Evolutionary conservation across 2,888 invertebrate genomes (phyloP).

Genomic region (Drosophila neutralis): DNA sequence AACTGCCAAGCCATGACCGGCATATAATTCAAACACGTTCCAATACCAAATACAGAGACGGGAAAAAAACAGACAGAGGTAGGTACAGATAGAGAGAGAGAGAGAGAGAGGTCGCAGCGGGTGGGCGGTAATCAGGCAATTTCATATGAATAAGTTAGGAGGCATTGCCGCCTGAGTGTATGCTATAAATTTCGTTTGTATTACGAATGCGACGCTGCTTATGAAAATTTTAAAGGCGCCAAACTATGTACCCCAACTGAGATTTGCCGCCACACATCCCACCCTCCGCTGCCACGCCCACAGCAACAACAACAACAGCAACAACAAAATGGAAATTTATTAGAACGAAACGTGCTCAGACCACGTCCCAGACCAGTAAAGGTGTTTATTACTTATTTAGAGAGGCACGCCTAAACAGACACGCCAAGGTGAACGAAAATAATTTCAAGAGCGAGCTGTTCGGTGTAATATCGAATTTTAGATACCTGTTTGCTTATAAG

Average conservation of each 20-base stretch:
- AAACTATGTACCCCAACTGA: conserved; percentile 69
- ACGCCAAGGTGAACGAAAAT: neutral
- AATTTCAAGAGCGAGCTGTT: neutral
- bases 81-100: neutral
- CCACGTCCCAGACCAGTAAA: conserved; percentile 30
- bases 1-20: conserved; percentile 65
- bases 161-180: conserved; percentile 70
- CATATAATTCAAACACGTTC: conserved; percentile 78
- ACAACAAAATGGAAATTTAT: conserved; percentile 71
- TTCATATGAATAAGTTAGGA: conserved; percentile 78
- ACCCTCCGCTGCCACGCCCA: neutral
- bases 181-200: conserved; percentile 75
- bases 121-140: conserved; percentile 75
- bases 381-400: conserved; percentile 79
- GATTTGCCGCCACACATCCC: conserved; percentile 36
- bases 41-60: conserved; percentile 50
- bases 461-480: neutral
- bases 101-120: conserved; percentile 23
- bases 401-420: conserved; percentile 34
- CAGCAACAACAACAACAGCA: conserved; percentile 31
- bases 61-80: neutral
- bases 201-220: conserved; percentile 69
- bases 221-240: conserved; percentile 75
- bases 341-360: conserved; percentile 49
- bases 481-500: neutral